Evolutionary conservation across 2,888 invertebrate genomes (phyloP).

Genomic region (Cecidostiba fungosa): DNA sequence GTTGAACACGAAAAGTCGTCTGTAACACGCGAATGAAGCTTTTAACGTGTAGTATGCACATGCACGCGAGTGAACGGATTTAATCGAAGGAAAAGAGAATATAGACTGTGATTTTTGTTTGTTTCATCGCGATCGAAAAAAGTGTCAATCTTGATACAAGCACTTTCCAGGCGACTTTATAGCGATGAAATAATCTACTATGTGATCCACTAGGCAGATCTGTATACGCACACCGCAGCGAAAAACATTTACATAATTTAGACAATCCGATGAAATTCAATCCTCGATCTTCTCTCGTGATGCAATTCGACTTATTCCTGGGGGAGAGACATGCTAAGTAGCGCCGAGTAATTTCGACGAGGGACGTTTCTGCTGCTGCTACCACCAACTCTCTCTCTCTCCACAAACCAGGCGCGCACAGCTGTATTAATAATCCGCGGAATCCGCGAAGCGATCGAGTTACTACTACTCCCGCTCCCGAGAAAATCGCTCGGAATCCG

Average conservation of each 20-base stretch:
- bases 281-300: neutral
- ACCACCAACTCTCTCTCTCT: neutral
- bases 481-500: constrained; percentile 51
- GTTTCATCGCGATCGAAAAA: too few relatives aligned
- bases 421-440: constrained; percentile 61
- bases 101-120: too few relatives aligned
- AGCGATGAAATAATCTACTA: too few relatives aligned
- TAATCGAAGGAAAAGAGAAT: too few relatives aligned
- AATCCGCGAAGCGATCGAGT: constrained; percentile 60
- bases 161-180: too few relatives aligned
- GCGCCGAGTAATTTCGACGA: constrained; percentile 35
- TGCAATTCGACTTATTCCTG: constrained; percentile 50
- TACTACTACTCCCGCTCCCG: constrained; percentile 1
- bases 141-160: too few relatives aligned
- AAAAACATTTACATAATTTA: constrained; percentile 48
- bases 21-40: too few relatives aligned
- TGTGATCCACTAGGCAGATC: neutral
- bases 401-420: neutral
- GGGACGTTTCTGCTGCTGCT: neutral
- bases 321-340: neutral
- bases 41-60: too few relatives aligned
- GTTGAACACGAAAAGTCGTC: too few relatives aligned
- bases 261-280: constrained; percentile 41
- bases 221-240: neutral
- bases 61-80: too few relatives aligned